Conservation (phyloP, 2,888 invertebrate genomes). For the Ichneumoninae sp. region DNA sequence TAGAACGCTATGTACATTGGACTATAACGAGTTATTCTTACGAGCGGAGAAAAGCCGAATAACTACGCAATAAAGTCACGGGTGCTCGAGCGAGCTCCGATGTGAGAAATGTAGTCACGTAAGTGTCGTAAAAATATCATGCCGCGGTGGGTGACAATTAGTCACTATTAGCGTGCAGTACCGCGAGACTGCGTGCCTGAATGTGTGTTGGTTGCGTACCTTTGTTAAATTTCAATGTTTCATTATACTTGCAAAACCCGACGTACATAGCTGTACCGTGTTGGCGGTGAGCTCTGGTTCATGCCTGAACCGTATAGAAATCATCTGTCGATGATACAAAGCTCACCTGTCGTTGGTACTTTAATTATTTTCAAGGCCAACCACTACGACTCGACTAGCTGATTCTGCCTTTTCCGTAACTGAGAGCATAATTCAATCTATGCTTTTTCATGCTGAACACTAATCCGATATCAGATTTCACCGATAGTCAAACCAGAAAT, state of each 20-base stretch:
- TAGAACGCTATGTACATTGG: background rate
- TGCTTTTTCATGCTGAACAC: background rate
- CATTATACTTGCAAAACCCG: conserved; percentile 8
- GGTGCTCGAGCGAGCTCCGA: conserved; percentile 28
- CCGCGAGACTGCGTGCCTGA: conserved; percentile 26
- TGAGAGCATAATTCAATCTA: background rate
- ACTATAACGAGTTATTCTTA: conserved; percentile 46
- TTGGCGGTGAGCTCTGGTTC: background rate
- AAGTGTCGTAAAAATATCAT: conserved; percentile 61
- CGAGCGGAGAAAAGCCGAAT: conserved; percentile 42
- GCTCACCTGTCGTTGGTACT: conserved; percentile 28
- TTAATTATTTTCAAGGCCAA: conserved; percentile 46
- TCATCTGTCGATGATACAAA: conserved; percentile 15
- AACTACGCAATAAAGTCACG: conserved; percentile 57
- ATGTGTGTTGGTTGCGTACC: conserved; percentile 6
- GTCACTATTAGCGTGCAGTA: conserved; percentile 51
- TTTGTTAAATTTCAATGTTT: conserved; percentile 31
- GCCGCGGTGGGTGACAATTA: conserved; percentile 59
- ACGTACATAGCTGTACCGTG: background rate
- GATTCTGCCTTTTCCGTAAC: background rate
- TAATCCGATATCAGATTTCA: background rate
- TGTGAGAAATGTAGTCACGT: conserved; percentile 46
- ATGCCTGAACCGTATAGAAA: background rate
- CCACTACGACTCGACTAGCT: background rate
- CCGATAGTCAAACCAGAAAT: background rate